Evolutionary conservation across 2,888 invertebrate species (phyloP).

Genomic region (Ischnus inquisitorius): DNA sequence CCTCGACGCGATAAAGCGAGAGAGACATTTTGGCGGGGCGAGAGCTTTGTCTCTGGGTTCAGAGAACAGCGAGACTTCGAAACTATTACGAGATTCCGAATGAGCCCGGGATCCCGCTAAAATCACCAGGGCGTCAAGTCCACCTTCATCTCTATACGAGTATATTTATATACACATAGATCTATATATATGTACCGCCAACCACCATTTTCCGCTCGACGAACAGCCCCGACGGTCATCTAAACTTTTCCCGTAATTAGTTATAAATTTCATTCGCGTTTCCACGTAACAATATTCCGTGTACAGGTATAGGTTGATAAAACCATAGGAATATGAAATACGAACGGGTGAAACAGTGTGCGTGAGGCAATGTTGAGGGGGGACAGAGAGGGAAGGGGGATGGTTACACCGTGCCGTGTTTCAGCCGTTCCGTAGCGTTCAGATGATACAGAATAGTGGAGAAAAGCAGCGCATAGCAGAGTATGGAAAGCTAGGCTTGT

Average conservation of each 20-base stretch:
- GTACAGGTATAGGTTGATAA: constrained; percentile 32
- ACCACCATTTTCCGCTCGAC: constrained; percentile 71
- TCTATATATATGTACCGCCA: constrained; percentile 47
- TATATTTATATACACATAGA: constrained; percentile 14
- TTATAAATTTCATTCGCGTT: constrained; percentile 83
- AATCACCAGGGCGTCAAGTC: constrained; percentile 20
- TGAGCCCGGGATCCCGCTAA: constrained; percentile 7
- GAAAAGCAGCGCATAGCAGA: constrained; percentile 41
- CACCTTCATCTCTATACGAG: background rate
- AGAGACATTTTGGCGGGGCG: background rate
- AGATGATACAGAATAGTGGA: constrained; percentile 61
- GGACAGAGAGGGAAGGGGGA: constrained; percentile 11
- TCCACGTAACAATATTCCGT: constrained; percentile 82
- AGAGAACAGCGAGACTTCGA: constrained; percentile 19
- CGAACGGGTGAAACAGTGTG: constrained; percentile 27
- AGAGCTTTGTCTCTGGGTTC: constrained; percentile 15
- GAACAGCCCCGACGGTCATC: constrained; percentile 78
- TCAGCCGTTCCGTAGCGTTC: constrained; percentile 57
- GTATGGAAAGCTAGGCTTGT: constrained; percentile 51
- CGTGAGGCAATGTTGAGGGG: constrained; percentile 32
- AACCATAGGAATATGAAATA: constrained; percentile 27
- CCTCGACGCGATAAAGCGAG: background rate
- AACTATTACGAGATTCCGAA: constrained; percentile 26
- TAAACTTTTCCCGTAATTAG: constrained; percentile 84
- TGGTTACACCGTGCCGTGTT: constrained; percentile 56